A percentile compares a stretch with the other conserved stretches of the same genome.
Evolutionary conservation across 2,113 vertebrate genomes (phyloP).

Genomic region (Parotia lawesii): DNA sequence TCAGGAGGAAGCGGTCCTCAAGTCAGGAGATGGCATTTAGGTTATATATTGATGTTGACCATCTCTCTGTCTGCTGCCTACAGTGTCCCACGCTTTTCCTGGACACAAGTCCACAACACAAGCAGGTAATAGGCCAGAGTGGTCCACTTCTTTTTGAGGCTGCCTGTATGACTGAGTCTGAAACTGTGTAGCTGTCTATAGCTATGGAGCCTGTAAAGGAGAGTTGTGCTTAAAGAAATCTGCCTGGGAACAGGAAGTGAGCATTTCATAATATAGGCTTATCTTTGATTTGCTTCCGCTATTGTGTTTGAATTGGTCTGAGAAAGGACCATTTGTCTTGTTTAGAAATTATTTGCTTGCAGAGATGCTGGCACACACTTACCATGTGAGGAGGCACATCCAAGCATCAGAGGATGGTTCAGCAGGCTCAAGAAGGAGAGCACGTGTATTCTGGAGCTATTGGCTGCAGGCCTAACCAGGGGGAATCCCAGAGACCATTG

Average conservation of each 20-base stretch:
- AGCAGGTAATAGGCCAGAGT: neutral
- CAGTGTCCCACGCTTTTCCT: neutral
- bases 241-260: neutral
- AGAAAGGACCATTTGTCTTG: neutral
- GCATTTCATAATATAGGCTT: neutral
- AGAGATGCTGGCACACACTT: neutral
- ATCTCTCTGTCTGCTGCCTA: neutral
- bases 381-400: fast-evolving
- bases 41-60: neutral
- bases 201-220: neutral
- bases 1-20: neutral
- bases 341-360: neutral
- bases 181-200: neutral
- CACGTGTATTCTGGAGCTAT: neutral
- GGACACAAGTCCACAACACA: neutral
- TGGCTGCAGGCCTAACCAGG: neutral
- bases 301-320: neutral
- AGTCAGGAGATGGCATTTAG: neutral
- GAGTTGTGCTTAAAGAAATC: neutral
- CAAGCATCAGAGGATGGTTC: neutral
- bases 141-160: neutral
- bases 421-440: neutral
- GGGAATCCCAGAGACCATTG: neutral
- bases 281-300: neutral
- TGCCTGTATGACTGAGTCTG: neutral